These are phyloP conservation scores for Ligdia adustata DNA, from an alignment of 2,888 invertebrate species.

Conservation along the genomic window DNA sequence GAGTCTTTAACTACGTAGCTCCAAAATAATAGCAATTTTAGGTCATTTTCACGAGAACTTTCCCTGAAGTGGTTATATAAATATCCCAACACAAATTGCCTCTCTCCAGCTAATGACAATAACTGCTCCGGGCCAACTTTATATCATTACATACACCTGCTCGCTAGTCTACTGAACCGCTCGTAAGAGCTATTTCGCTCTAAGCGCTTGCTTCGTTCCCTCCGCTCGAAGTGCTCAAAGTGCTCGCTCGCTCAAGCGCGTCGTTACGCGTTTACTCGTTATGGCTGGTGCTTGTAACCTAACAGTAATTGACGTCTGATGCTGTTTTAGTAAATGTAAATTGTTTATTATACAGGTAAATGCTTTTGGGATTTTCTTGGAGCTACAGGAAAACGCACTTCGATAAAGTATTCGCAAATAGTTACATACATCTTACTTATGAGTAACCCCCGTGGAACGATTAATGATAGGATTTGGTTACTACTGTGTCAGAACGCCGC, in stretches of 20 bases:
- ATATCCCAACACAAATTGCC: constrained; percentile 8
- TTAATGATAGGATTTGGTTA: no score
- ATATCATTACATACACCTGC: constrained; percentile 16
- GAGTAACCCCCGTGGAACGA: no score
- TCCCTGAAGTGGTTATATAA: not conserved
- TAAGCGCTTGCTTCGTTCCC: constrained; percentile 1
- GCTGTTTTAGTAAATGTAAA: not conserved
- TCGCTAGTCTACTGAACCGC: not conserved
- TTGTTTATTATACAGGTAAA: constrained; percentile 2
- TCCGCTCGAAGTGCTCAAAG: constrained; percentile 12
- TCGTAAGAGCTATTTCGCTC: constrained; percentile 6
- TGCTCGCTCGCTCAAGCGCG: constrained; percentile 10
- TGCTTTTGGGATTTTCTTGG: not conserved
- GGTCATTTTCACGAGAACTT: no score
- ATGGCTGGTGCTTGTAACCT: constrained; percentile 3
- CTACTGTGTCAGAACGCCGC: no score
- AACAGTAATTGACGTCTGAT: constrained; percentile 1
- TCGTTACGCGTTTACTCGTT: constrained; percentile 3
- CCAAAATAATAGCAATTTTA: no score
- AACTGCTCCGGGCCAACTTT: constrained; percentile 7
- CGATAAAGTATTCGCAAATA: not conserved
- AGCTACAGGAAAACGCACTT: not conserved
- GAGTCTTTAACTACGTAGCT: not conserved
- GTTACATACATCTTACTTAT: no score
- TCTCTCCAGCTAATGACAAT: constrained; percentile 8